Base-by-base conservation (phyloP, 2,113 vertebrate species). In the Syngnathus floridae region DNA sequence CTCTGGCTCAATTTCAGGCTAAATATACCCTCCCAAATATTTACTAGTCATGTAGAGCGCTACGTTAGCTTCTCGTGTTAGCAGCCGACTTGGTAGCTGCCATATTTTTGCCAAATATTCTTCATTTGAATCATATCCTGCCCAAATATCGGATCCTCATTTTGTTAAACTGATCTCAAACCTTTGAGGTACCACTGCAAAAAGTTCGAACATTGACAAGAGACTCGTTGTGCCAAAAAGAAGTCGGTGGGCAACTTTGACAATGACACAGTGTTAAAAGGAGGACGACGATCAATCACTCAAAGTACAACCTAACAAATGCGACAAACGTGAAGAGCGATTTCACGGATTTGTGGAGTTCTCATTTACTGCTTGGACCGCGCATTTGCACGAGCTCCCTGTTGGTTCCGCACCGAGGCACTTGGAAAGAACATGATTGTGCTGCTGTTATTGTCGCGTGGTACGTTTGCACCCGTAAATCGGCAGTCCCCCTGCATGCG, bases 351-450 rank as follows among this genome's bases (percentile, higher is more conserved):
- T 63, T 63, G n/a, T 73, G 61, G 26, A 70, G 61, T 61, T 55
- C 12, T 31, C 64, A 55, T 49, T 36, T 71, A 59, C 46, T 57
- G 59, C 59, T 43, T 7, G n/a, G 59, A 41, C 40, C 54, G 5
- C 26, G 12, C 38, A 14, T 26, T 14, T 7, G 38, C 16, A 22
- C 58, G 26, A 10, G 7, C 40, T 41, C 59, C 40, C 38, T 26
- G 11, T 43, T 43, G 17, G 21, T 41, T 21, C 58, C 58, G 19
- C 60, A 66, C 75, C 81, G 79, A 89, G 90, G 90, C 90, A 91
- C 90, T 91, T 91, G 85, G 86, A 90, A 87, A 87, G 85, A 86
- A 84, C 64, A 75, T 83, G 83, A 88, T 82, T 88, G 83, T 73
- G 83, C 63, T 73, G 65, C n/a, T 51, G 71, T 67, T 64, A 63